Evolutionary conservation across 2,797 vertebrate species (phyloP).

Genomic region (Hafferia zeledoni): DNA sequence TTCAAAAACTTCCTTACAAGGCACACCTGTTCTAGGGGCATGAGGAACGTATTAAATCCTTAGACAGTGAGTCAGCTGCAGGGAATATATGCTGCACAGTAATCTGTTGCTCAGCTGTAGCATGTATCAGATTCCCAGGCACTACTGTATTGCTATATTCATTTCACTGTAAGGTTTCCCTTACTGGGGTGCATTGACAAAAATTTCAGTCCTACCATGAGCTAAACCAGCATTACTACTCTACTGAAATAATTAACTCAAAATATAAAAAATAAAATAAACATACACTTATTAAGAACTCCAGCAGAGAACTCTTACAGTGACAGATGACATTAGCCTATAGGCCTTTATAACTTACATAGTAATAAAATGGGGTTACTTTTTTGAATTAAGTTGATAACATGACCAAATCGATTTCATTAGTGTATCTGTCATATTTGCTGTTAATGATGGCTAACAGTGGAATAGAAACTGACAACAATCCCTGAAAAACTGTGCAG

Average conservation of each 20-base stretch:
- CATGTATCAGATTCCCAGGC: not conserved
- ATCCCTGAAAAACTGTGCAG: conserved; percentile 45
- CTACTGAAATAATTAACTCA: conserved; percentile 10
- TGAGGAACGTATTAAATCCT: not conserved
- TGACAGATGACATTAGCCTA: conserved; percentile 19
- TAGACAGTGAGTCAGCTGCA: not conserved
- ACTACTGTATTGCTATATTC: not conserved
- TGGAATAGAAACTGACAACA: conserved; percentile 57
- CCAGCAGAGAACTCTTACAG: not conserved
- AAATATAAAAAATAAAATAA: not conserved
- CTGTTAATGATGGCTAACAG: conserved; percentile 53
- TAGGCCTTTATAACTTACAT: not conserved
- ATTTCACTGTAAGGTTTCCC: conserved; percentile 3
- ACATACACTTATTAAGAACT: conserved; percentile 4
- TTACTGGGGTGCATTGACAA: not conserved
- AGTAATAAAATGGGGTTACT: conserved; percentile 30
- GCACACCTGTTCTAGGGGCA: not conserved
- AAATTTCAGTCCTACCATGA: not conserved
- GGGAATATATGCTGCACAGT: not conserved
- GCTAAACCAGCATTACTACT: not conserved
- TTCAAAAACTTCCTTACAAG: not conserved
- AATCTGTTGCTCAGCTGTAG: not conserved
- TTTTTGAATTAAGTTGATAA: conserved; percentile 66
- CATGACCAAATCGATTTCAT: conserved; percentile 68
- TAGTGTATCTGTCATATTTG: conserved; percentile 61